Evolutionary conservation across 2,888 invertebrate species (phyloP).

Genomic region (Drosophila sordidula): DNA sequence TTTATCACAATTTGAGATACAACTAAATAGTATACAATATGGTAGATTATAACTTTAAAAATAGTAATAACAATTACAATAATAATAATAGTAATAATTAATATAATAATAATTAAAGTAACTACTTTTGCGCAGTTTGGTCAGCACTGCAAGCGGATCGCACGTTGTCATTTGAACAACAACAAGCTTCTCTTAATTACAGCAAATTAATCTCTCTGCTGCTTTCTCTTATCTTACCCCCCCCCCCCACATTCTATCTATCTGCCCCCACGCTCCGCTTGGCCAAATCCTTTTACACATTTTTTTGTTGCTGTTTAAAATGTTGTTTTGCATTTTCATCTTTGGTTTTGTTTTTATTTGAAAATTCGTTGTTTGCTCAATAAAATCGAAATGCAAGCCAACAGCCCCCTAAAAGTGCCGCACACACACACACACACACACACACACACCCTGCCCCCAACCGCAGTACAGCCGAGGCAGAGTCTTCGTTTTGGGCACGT

Average conservation of each 20-base stretch:
- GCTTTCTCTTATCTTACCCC: no score
- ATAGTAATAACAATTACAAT: no score
- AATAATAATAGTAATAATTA: no score
- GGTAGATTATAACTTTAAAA: no score
- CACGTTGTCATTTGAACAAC: neutral
- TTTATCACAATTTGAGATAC: no score
- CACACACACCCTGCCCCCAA: no score
- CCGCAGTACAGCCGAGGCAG: no score
- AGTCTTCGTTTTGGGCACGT: conserved; percentile 38
- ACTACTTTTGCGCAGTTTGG: neutral
- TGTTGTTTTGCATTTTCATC: conserved; percentile 72
- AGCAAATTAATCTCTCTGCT: no score
- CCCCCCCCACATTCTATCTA: neutral
- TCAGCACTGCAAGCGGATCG: conserved; percentile 4
- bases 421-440: neutral
- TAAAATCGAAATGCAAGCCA: conserved; percentile 82
- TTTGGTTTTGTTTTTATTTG: conserved; percentile 81
- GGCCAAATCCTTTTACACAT: conserved; percentile 6
- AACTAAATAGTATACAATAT: no score
- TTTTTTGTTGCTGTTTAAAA: conserved; percentile 24
- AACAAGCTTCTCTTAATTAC: neutral
- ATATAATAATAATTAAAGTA: no score
- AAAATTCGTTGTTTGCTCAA: conserved; percentile 84
- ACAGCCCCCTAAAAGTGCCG: conserved; percentile 8
- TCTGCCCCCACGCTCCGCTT: neutral